Evolutionary conservation across 1,140 invertebrate genomes (phyloP), one percentile per base, ranked within the genome.

Genomic region (Drosophila truncata): DNA sequence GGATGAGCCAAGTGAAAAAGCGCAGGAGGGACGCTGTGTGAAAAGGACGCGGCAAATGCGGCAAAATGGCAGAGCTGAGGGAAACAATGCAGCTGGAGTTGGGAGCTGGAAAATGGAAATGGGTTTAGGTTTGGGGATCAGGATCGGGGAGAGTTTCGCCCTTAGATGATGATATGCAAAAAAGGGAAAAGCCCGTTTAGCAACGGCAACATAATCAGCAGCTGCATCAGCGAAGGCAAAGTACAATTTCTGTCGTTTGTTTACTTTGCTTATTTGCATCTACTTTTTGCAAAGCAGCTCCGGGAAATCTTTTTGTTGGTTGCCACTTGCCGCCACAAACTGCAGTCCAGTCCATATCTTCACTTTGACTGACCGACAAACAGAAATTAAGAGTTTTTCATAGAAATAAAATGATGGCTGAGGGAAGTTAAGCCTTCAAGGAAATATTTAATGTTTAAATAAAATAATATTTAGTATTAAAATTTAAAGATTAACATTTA

Each of bases 181-280:
- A 81, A 64, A 66, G 66, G 66, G 80, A 82, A 87, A 83, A 65
- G 72, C 54, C 84, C 80, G 77, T 88, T 87, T 87, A 88, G 83
- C 80, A 77, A 66, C 60, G 70, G 74, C 47, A 80, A 63, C 52
- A 82, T 42, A 66, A 64, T 60, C 66, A 75, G 47, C 55, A 78
- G 55, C 54, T 18, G 39, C 41, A 57, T 33, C 20, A 46, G n/a
- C 63, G n/a, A 61, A 64, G 41, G 31, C 54, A 33, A 55, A 69
- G 50, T 62, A 70, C 86, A 80, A 69, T 83, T 88, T 86, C 78
- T 83, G 67, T 67, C 72, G 76, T 77, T 73, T 80, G 77, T 80
- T 88, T 87, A 61, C 66, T 87, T 77, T 67, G 63, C 62, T 65
- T 64, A 76, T 73, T 80, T 62, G 80, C 76, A 83, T 87, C 62